Evolutionary conservation across 1,140 invertebrate genomes (phyloP), one percentile per base, ranked within the genome.

Genomic region (Drosophila nikananu): DNA sequence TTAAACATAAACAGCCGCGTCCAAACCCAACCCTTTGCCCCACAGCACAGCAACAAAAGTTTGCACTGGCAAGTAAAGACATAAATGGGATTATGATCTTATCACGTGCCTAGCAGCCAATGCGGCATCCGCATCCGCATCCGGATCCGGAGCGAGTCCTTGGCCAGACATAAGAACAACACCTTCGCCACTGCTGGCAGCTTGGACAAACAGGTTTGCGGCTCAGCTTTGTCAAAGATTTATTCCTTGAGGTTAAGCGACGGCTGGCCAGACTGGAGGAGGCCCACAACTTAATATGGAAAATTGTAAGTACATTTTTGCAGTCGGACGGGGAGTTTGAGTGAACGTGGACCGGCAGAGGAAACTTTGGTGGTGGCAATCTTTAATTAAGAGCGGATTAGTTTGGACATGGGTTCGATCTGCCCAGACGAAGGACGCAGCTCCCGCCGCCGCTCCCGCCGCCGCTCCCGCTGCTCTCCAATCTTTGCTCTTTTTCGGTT

Each of bases 41-140:
- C 55, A 25, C 55, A 23, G n/a, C 39, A 44, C 39, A 44, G 51
- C 48, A 72, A 72, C 70, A 87, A 83, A 89, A 89, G 77, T 87
- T 87, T 89, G 52, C 84, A 75, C 77, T 79, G 78, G 76, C 73
- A 75, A 89, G 82, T 91, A 90, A 86, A 81, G 84, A 92, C 91
- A 92, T 91, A 93, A 93, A 93, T 92, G 91, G 91, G 92, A 92
- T 93, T 93, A 93, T 92, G 92, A 93, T 93, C 90, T 93, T 93
- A 93, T 93, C 92, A 91, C 80, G 86, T 80, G 63, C 72, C 73
- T 75, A 80, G 74, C 80, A 79, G 74, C 68, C 41, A 27, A 27
- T 55, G 39, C 25, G 44, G 21, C 52, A 39, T 62, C 41, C 48
- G 27, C 21, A 7, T 42, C 21, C 44, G 23, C 23, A 10, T 51